A percentile compares a stretch with the other conserved stretches of the same genome.
Conservation (phyloP, 2,797 vertebrate genomes). For the Dromococcyx pavoninus region DNA sequence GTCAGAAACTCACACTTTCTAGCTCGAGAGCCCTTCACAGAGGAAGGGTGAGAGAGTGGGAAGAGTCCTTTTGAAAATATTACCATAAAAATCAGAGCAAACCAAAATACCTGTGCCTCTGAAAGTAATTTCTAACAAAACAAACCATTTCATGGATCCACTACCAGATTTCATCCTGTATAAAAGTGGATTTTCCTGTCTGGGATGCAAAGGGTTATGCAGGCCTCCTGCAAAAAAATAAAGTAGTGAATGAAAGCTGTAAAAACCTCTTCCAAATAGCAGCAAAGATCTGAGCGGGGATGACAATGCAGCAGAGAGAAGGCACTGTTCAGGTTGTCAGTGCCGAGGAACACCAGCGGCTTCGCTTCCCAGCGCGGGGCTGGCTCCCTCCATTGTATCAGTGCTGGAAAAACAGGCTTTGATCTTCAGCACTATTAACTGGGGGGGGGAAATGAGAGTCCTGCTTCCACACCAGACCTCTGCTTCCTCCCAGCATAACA, state of each 20-base stretch:
- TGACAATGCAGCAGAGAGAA: background rate
- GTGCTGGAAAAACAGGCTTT: background rate
- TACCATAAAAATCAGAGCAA: background rate
- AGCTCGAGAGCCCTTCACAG: background rate
- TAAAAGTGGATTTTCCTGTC: background rate
- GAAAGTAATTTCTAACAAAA: background rate
- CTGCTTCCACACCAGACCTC: background rate
- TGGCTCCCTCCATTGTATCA: background rate
- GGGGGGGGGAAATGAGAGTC: rapidly evolving
- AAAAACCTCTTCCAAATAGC: background rate
- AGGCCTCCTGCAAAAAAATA: background rate
- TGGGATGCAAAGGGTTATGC: background rate
- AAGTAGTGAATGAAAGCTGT: background rate
- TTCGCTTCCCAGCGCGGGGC: background rate
- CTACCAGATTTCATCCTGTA: background rate
- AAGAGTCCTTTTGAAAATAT: background rate
- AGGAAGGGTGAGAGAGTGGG: background rate
- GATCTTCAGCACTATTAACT: background rate
- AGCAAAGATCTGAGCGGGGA: background rate
- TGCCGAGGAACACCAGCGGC: background rate
- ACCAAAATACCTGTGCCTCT: background rate
- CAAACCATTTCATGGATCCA: background rate
- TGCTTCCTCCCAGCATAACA: background rate
- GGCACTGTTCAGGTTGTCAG: background rate
- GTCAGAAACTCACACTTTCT: background rate